Evolutionary conservation across 2,888 invertebrate species (phyloP), one percentile per base, ranked within the genome.

Genomic region (Cosmia pyralina): DNA sequence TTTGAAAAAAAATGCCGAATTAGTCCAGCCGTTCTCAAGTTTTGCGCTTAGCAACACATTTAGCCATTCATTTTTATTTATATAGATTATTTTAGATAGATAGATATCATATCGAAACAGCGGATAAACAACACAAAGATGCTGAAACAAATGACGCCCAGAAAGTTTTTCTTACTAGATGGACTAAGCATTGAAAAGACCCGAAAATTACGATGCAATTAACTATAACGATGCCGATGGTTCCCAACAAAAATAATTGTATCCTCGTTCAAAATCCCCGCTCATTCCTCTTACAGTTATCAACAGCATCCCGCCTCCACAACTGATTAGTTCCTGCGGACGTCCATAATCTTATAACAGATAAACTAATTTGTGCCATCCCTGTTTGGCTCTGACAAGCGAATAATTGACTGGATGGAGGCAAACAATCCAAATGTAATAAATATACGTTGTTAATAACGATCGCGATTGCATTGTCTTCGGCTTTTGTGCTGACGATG

Each of bases 351-450:
- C 91, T 87, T 88, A 89, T 90, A 90, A 88, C 86, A 89, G 89
- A 89, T 91, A 91, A 91, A 88, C 89, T 89, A 90, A 91, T 91
- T 90, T 88, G 90, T 88, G 87, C 86, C 83, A 85, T 85, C 85
- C 85, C 85, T 86, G 85, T 87, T 89, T 88, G 87, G 79, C 82
- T 88, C 73, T 82, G 85, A 85, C 86, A 85, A 80, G 82, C 84
- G 78, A 85, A 85, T 85, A 85, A 85, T 85, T 85, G 85, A 69
- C 77, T 66, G n/a, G 71, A 79, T 63, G 59, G 72, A 58, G 71
- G 64, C 85, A 78, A 77, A 85, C 82, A 76, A 80, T 77, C 77
- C 64, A 70, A 75, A 73, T 73, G 80, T 85, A 75, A 85, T 82
- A 80, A 85, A 84, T 85, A 82, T 76, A 73, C 64, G 75, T 66